These are phyloP conservation scores for Heliothis virescens DNA, from an alignment of 1,140 invertebrate species.

Conservation along the genomic window DNA sequence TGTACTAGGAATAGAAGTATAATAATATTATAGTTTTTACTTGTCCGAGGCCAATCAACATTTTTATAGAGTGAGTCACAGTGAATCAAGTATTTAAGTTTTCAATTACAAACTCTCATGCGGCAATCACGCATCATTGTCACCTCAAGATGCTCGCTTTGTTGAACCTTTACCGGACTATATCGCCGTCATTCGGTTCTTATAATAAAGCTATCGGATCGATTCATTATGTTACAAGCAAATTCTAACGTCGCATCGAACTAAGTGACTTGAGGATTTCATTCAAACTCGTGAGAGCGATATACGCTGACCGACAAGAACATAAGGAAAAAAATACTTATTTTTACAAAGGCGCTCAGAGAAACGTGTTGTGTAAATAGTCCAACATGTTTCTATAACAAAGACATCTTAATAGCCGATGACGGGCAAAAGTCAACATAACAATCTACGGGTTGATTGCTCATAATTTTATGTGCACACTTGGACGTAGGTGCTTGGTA, in stretches of 20 bases:
- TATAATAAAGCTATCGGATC: constrained; percentile 81
- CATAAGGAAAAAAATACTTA: constrained; percentile 72
- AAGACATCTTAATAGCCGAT: constrained; percentile 85
- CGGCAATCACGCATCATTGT: constrained; percentile 82
- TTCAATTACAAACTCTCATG: constrained; percentile 82
- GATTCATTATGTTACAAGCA: constrained; percentile 76
- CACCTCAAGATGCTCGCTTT: constrained; percentile 73
- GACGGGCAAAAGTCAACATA: constrained; percentile 81
- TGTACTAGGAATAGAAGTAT: too few species aligned
- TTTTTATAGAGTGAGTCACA: constrained; percentile 74
- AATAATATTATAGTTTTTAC: neutral
- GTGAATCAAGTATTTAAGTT: constrained; percentile 66
- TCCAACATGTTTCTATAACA: constrained; percentile 84
- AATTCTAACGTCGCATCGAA: constrained; percentile 76
- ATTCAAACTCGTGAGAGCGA: constrained; percentile 81
- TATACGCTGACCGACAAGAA: constrained; percentile 70
- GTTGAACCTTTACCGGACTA: constrained; percentile 67
- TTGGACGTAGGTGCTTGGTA: constrained; percentile 57
- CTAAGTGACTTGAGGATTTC: constrained; percentile 80
- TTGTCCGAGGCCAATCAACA: constrained; percentile 73
- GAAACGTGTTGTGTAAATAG: constrained; percentile 84
- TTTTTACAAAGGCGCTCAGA: constrained; percentile 76
- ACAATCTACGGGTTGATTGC: constrained; percentile 83
- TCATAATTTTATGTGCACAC: constrained; percentile 74
- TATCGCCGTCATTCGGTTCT: constrained; percentile 66